Base-by-base conservation (phyloP, 2,113 vertebrate genomes). In the Phrynocephalus versicolor region DNA sequence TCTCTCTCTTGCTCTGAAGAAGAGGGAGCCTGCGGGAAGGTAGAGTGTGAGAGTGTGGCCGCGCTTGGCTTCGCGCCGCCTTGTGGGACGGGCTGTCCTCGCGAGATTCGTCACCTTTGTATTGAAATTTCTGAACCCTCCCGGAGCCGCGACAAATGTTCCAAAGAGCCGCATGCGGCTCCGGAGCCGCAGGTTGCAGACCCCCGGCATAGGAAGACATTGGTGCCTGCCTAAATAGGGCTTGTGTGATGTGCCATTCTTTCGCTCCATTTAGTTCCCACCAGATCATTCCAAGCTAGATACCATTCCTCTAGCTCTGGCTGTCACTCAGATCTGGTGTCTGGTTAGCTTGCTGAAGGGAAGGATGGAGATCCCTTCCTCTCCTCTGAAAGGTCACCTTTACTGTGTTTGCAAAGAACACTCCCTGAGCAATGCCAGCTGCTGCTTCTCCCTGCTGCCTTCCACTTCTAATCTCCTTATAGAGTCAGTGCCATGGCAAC, bases 401-500 rank as follows among this genome's bases (percentile, higher is more conserved):
- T 72, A 70, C 85, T 9, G 23, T 0, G 0, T 89, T 91, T 89
- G 81, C 30, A 0, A 84, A 94, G 90, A n/a, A 0, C 60, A 76
- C 82, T 91, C 88, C 85, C 81, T 77, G 55, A 92, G 90, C 83
- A 89, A 85, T 35, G 35, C 0, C 1, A 76, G 76, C 87, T 77
- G 79, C 90, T 55, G 95, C 91, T 92, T 90, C 89, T 91, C 83
- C 87, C 27, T 3, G 90, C 95, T 94, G 95, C 92, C 84, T 91
- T 87, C 93, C 58, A 75, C 84, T 87, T 75, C 87, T 81, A 71
- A 83, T 91, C 94, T 94, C 94, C 95, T 94, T 82, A 77, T 78
- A 92, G 96, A 91, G 90, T 75, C 81, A 88, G 95, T 90, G 25
- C 96, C 94, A 93, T 96, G 95, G 97, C 88, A 95, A 98, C 96